Base-by-base conservation (phyloP, 2,113 vertebrate genomes). In the Haemorhous mexicanus region DNA sequence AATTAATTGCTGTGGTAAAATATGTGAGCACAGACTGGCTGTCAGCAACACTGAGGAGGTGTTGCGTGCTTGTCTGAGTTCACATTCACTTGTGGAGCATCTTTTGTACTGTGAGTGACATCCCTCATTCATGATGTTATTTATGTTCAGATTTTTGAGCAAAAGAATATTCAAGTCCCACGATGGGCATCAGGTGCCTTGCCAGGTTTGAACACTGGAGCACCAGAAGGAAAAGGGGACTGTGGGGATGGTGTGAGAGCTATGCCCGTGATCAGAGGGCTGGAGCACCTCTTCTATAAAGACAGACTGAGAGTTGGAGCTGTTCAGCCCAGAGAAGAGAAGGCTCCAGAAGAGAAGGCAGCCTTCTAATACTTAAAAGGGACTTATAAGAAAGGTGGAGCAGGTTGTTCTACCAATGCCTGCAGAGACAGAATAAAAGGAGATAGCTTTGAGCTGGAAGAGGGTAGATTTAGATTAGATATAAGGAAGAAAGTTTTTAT, bases 171-270 rank as follows among this genome's bases (percentile, higher is more conserved):
- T 56, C 22, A 32, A 53, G 50, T 74, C 68, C 23, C 1, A 1
- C 0, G 0, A 6, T 0, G 2, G 53, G 10, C 2, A 2, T 23
- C 17, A 39, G 27, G 5, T 85, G 14, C 52, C 52, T 53, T 50
- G 22, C 20, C 30, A n/a, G 35, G 15, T 32, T 87, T 80, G 28
- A 50, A 59, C 13, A 10, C 37, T 69, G 59, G 17, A 32, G 22
- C 18, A 58, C 6, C 27, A 58, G 33, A 70, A 85, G 24, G 58
- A 69, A 64, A 28, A 21, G 13, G 10, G 2, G 7, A 13, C 21
- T 37, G 22, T 19, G 27, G 20, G 30, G 10, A 18, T 61, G 26
- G 7, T 66, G 7, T 53, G 62, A 58, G 39, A 79, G 19, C 55
- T 56, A 15, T 87, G 55, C 33, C 39, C 6, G 2, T 49, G 33